Evolutionary conservation across 2,113 vertebrate genomes (phyloP), one percentile per base, ranked within the genome.

Genomic region (Delphinus delphis): DNA sequence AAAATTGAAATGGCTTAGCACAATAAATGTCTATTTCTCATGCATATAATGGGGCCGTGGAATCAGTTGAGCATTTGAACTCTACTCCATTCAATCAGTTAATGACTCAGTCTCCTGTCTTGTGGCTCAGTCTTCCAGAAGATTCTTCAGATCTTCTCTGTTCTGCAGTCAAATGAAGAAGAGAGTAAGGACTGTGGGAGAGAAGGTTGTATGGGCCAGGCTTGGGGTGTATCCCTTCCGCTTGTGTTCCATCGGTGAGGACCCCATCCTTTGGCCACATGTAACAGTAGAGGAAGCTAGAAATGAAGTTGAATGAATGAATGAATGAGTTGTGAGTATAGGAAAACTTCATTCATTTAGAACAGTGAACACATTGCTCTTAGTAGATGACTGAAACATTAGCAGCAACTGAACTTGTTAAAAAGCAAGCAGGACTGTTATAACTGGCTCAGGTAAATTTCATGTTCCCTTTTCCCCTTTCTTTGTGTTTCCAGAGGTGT

Each of bases 81-180:
- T 96, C 12, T 88, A 41, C 62, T 91, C 6, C 11, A 26, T 80
- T 85, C 67, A 95, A 1, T 88, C 55, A 68, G 68, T 84, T 73
- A 92, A 92, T 58, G 13, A 83, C 50, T 79, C 88, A 36, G 28
- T 68, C 21, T 86, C 82, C 70, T 82, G 1, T 63, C 21, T 82
- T 91, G 23, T 86, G 77, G 20, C 11, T 83, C 55, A 79, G 17
- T 65, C 65, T 93, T 95, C 77, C 82, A 18, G 80, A 90, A 94
- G 55, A 68, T 70, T 33, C 36, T 76, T 38, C 7, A n/a, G 53
- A 82, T 60, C 76, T 33, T 79, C 41, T 83, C 77, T 92, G 26
- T 81, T 91, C 31, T 87, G 7, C 26, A 89, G 26, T 95, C 53
- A 93, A 93, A 58, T 86, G 79, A 81, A 77, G 44, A 83, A 38